phyloP scores from a whole-genome alignment of 2,797 vertebrate species.

The Microctenopoma lineatum region DNA sequence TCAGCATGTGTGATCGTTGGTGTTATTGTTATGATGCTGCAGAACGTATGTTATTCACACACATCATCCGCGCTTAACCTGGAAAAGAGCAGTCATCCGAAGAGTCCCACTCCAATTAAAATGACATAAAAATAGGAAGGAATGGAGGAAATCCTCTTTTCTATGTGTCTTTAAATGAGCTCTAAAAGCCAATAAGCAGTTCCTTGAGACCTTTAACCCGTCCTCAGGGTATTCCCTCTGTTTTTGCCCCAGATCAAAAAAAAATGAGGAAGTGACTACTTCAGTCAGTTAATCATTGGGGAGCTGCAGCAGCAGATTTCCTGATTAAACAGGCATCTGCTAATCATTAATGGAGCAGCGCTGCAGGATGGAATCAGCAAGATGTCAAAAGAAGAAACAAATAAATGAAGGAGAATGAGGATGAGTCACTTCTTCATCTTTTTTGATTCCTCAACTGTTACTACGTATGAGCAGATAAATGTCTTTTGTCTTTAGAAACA shows the following conservation, averaged over 20 bases:
- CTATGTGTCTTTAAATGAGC: constrained; percentile 66
- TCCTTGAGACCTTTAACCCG: constrained; percentile 71
- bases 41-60: constrained; percentile 41
- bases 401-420: constrained; percentile 46
- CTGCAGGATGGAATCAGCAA: constrained; percentile 57
- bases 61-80: constrained; percentile 1
- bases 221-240: constrained; percentile 64
- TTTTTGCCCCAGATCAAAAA: constrained; percentile 63
- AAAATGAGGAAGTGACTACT: constrained; percentile 60
- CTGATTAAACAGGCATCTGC: constrained; percentile 74
- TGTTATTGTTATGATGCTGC: constrained; percentile 25
- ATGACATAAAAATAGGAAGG: constrained; percentile 59
- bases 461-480: not conserved
- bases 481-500: not conserved
- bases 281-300: constrained; percentile 66
- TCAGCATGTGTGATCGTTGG: constrained; percentile 51
- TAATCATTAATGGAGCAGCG: constrained; percentile 71
- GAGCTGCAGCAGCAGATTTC: constrained; percentile 65
- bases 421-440: constrained; percentile 34
- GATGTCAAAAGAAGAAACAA: constrained; percentile 58
- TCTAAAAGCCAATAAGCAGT: constrained; percentile 69
- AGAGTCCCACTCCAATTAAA: constrained; percentile 46
- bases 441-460: constrained; percentile 25
- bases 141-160: constrained; percentile 26
- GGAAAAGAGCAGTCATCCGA: constrained; percentile 13